A percentile compares a stretch with the other conserved stretches of the same genome.
phyloP scores from a whole-genome alignment of 2,888 invertebrate genomes.

The Nineta flava region DNA sequence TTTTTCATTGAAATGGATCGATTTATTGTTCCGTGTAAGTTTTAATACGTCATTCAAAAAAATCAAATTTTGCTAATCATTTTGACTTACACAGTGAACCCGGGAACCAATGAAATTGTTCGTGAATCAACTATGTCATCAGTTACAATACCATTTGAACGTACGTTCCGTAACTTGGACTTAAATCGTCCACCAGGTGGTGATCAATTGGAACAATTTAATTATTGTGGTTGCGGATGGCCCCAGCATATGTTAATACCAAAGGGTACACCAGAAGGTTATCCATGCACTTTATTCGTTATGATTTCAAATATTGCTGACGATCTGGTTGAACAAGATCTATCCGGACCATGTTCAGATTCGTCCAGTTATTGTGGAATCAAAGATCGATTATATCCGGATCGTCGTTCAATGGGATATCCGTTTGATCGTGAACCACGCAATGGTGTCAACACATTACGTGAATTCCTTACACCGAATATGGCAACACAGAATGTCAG shows the following conservation, averaged over 20 bases:
- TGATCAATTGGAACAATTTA: slow-evolving; percentile 38
- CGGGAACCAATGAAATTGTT: slow-evolving; percentile 48
- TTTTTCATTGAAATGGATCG: slow-evolving; percentile 60
- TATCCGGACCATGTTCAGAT: slow-evolving; percentile 45
- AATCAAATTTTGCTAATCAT: neutral
- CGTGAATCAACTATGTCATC: slow-evolving; percentile 55
- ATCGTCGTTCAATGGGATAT: slow-evolving; percentile 69
- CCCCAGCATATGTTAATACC: slow-evolving; percentile 68
- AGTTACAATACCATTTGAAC: slow-evolving; percentile 68
- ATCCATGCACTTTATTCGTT: slow-evolving; percentile 50
- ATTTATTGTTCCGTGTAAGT: slow-evolving; percentile 45
- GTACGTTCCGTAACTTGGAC: slow-evolving; percentile 60
- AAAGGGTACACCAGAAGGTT: slow-evolving; percentile 50
- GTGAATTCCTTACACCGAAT: slow-evolving; percentile 56
- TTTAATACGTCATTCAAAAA: no score
- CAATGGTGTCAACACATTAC: slow-evolving; percentile 35
- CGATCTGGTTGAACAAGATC: slow-evolving; percentile 42
- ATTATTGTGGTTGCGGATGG: slow-evolving; percentile 83
- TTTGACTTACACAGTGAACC: slow-evolving; percentile 33
- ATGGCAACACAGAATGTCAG: slow-evolving; percentile 49
- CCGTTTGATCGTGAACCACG: slow-evolving; percentile 58
- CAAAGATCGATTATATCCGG: slow-evolving; percentile 61
- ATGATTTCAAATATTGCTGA: slow-evolving; percentile 60
- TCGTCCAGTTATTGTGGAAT: slow-evolving; percentile 69
- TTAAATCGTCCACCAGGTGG: slow-evolving; percentile 38